These are phyloP conservation scores for Lycaena phlaeas DNA, from an alignment of 2,888 invertebrate species.

Conservation along the genomic window DNA sequence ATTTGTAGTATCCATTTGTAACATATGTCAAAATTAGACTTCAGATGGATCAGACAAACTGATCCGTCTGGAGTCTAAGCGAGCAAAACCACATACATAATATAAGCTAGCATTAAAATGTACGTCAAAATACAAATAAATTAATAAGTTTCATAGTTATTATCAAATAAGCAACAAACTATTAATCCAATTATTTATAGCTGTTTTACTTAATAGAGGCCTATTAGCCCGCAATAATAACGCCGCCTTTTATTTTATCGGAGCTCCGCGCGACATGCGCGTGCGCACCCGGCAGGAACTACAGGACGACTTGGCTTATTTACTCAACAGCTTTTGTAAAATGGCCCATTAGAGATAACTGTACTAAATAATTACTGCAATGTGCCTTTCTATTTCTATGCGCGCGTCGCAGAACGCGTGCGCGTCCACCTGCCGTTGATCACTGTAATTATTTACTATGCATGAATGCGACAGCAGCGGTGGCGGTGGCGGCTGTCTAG, in stretches of 20 bases:
- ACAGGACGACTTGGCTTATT: conserved; percentile 65
- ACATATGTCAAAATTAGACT: no score
- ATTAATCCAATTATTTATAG: neutral
- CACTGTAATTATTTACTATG: conserved; percentile 72
- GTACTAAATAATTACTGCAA: conserved; percentile 73
- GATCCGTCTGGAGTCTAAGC: no score
- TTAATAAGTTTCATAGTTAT: no score
- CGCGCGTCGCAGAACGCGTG: conserved; percentile 44
- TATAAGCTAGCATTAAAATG: no score
- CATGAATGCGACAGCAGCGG: conserved; percentile 54
- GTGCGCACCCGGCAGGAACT: conserved; percentile 53
- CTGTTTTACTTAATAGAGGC: conserved; percentile 16
- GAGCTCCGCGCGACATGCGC: conserved; percentile 9
- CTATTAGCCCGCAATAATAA: conserved; percentile 19
- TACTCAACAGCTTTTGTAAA: conserved; percentile 71
- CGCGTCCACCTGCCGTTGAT: conserved; percentile 66
- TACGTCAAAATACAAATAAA: no score
- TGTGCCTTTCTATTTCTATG: conserved; percentile 73
- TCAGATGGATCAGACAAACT: no score
- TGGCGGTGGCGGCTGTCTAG: conserved; percentile 61
- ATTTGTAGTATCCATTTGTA: no score
- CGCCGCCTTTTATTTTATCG: conserved; percentile 12
- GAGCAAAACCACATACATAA: no score
- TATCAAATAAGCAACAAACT: neutral
- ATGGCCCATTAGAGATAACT: conserved; percentile 70